phyloP scores from a whole-genome alignment of 2,113 vertebrate genomes.

The Zapornia atra region DNA sequence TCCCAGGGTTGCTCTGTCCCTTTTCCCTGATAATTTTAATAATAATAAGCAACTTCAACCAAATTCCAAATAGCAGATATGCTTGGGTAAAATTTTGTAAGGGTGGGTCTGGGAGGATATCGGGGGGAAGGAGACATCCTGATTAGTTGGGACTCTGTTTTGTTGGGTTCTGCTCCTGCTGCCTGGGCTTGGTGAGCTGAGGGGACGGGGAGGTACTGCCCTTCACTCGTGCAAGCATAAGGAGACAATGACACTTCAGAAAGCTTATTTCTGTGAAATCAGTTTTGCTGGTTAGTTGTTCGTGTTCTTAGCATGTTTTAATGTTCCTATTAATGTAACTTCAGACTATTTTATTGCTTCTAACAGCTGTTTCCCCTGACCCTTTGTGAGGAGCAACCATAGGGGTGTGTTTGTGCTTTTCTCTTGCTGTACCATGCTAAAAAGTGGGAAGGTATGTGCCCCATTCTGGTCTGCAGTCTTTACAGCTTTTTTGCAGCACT shows the following conservation, averaged over 20 bases:
- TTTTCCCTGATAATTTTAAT: not conserved
- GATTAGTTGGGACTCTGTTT: not conserved
- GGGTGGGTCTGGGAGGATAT: fast-evolving
- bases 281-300: fast-evolving
- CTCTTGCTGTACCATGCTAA: fast-evolving
- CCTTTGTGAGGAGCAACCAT: not conserved
- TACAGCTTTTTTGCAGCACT: not conserved
- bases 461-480: not conserved
- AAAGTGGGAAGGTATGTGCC: not conserved
- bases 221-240: no score
- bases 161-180: not conserved
- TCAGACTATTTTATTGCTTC: not conserved
- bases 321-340: not conserved
- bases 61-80: not conserved
- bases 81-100: not conserved
- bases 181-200: not conserved
- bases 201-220: not conserved
- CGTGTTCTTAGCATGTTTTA: not conserved
- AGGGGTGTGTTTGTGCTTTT: not conserved
- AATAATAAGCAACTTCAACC: not conserved
- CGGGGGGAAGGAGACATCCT: not conserved
- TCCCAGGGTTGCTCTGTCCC: not conserved
- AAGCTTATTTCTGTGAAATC: not conserved
- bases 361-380: not conserved
- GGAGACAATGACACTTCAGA: not conserved